phyloP scores from a whole-genome alignment of 2,113 vertebrate species.

The Spermophilus dauricus region DNA sequence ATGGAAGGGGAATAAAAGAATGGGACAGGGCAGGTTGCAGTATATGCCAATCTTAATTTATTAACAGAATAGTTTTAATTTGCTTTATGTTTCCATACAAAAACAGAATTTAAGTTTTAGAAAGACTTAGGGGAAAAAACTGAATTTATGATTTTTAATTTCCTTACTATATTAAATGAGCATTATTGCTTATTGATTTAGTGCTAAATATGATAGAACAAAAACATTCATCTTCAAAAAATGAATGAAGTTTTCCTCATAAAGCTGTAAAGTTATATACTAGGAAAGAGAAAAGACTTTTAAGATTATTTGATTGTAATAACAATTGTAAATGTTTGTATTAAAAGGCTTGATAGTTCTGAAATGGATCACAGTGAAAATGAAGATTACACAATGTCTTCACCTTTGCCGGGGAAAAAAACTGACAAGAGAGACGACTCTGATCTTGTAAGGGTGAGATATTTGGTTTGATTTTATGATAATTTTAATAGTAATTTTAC shows the following conservation, averaged over 20 bases:
- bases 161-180: constrained; percentile 23
- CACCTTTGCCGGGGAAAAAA: constrained; percentile 91
- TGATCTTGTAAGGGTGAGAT: constrained; percentile 92
- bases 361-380: constrained; percentile 99
- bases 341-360: constrained; percentile 93
- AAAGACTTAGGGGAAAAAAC: neutral
- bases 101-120: constrained; percentile 42
- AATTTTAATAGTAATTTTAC: neutral
- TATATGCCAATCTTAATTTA: neutral
- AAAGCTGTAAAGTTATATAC: neutral
- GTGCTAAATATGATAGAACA: constrained; percentile 1
- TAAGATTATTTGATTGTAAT: constrained; percentile 61
- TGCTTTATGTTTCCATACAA: neutral
- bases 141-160: constrained; percentile 40
- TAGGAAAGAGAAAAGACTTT: constrained; percentile 30
- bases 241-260: constrained; percentile 3
- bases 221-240: neutral
- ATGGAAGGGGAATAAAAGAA: neutral
- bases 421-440: constrained; percentile 92
- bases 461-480: constrained; percentile 68
- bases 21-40: neutral
- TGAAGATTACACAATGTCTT: constrained; percentile 94
- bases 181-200: constrained; percentile 34
- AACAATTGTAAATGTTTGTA: constrained; percentile 69
- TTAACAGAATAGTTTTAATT: neutral